A percentile compares a stretch with the other conserved stretches of the same genome.
These are phyloP conservation scores for Scelioninae gen. 1 DNA, from an alignment of 2,888 invertebrate species.

Conservation along the genomic window DNA sequence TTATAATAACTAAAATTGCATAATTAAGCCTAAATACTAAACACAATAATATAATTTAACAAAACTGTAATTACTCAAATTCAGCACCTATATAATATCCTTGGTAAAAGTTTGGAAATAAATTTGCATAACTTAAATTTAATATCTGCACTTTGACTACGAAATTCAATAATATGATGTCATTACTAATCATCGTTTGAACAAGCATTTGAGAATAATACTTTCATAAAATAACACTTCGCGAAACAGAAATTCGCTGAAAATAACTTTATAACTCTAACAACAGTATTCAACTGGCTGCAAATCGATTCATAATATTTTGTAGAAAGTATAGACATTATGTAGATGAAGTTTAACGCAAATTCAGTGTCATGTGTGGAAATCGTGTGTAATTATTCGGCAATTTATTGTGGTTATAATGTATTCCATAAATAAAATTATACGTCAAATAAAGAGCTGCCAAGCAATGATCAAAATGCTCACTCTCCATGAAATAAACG, in stretches of 20 bases:
- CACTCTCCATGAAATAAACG: slow-evolving; percentile 41
- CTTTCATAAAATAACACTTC: no score
- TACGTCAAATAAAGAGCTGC: not conserved
- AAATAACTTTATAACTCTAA: not conserved
- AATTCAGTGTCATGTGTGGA: slow-evolving; percentile 37
- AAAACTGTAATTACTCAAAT: no score
- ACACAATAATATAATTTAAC: no score
- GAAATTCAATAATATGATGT: not conserved
- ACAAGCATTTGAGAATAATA: not conserved
- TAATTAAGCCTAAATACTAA: no score
- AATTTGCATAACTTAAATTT: no score
- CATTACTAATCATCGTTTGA: no score
- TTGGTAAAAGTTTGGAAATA: no score
- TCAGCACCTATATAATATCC: no score
- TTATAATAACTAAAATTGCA: no score
- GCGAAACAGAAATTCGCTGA: not conserved
- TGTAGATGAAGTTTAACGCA: slow-evolving; percentile 14
- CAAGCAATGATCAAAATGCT: slow-evolving; percentile 23
- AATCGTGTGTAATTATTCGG: slow-evolving; percentile 17
- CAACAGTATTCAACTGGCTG: slow-evolving; percentile 69
- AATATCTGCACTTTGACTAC: not conserved
- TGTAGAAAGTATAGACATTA: slow-evolving; percentile 27
- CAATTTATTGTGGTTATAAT: slow-evolving; percentile 4
- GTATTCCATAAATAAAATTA: slow-evolving; percentile 36
- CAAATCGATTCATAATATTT: slow-evolving; percentile 19